Evolutionary conservation across 1,140 invertebrate genomes (phyloP), one percentile per base, ranked within the genome.

Genomic region (Sarcophaga peregrina): DNA sequence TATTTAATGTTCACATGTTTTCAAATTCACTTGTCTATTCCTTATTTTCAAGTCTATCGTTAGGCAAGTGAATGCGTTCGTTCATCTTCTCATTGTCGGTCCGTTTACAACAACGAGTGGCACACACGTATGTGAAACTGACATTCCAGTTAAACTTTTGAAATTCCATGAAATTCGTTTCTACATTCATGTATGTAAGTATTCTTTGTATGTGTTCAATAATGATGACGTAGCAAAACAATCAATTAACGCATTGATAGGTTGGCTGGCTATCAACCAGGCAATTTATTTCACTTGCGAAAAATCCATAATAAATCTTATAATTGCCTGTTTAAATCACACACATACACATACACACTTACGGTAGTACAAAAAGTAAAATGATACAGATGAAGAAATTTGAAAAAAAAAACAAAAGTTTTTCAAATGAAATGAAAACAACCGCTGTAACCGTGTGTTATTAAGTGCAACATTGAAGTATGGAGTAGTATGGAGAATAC

Each of bases 211-310:
- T 37, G 25, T 37, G 25, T 72, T 13, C 73, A 80, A 83, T 83
- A 83, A 83, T 83, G 73, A 78, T 82, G 80, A 83, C 80, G 73
- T 80, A 82, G 83, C 83, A 48, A 82, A 83, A 83, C 80, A 83
- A 83, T 83, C 83, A 83, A 83, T 83, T 83, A 83, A 83, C 68
- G 54, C 73, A 82, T 82, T 83, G 80, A 83, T 83, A 82, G 81
- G 25, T 1, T 37, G 25, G 25, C 25, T 37, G 25, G 47, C 80
- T 68, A 78, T 78, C 80, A 82, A 68, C 80, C 6, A 82, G 58
- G 80, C 74, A 83, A 83, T 83, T 83, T 76, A 83, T 83, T 83
- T 83, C 83, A 82, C 73, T 82, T 83, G 80, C 80, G 83, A 50
- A 78, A 58, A 82, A 82, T 81, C 83, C 81, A 83, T 82, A 76